phyloP scores from a whole-genome alignment of 53 echinoderm and acorn worm genomes.

The Antedon mediterranea region DNA sequence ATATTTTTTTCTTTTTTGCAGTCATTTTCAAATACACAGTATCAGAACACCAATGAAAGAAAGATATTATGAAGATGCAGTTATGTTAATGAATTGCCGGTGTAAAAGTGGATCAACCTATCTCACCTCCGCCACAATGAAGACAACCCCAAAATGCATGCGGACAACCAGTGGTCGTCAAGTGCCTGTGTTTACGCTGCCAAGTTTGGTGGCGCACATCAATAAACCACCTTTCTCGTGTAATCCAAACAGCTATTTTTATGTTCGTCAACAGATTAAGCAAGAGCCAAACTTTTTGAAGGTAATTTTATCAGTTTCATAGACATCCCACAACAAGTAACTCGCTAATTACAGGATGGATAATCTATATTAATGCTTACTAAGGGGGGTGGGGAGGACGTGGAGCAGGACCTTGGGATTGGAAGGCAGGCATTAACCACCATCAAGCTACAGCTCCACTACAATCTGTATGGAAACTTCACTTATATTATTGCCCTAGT shows the following conservation, averaged over 20 bases:
- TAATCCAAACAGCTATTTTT: conserved; percentile 56
- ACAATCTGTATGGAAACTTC: too few relatives aligned
- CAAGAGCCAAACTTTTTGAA: conserved; percentile 53
- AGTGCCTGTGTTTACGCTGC: conserved; percentile 15
- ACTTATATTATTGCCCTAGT: too few relatives aligned
- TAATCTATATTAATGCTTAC: too few relatives aligned
- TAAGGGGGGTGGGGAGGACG: too few relatives aligned
- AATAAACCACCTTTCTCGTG: conserved; percentile 28
- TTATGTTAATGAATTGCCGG: conserved; percentile 67
- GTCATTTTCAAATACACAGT: conserved; percentile 18
- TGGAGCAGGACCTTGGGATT: too few relatives aligned
- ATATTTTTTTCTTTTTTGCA: background rate
- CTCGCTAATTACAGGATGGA: too few relatives aligned
- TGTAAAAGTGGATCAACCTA: conserved; percentile 23
- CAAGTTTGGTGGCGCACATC: conserved; percentile 35
- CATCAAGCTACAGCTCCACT: too few relatives aligned
- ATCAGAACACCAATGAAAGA: conserved; percentile 41
- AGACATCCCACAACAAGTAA: too few relatives aligned
- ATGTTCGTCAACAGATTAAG: conserved; percentile 44
- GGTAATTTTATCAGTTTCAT: too few relatives aligned
- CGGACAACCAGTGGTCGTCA: background rate
- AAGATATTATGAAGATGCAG: conserved; percentile 68
- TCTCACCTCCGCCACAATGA: background rate
- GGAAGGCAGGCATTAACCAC: too few relatives aligned
- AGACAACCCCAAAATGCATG: background rate